These are phyloP conservation scores for Paraplagusia blochii DNA, from an alignment of 2,113 vertebrate species.

Conservation along the genomic window DNA sequence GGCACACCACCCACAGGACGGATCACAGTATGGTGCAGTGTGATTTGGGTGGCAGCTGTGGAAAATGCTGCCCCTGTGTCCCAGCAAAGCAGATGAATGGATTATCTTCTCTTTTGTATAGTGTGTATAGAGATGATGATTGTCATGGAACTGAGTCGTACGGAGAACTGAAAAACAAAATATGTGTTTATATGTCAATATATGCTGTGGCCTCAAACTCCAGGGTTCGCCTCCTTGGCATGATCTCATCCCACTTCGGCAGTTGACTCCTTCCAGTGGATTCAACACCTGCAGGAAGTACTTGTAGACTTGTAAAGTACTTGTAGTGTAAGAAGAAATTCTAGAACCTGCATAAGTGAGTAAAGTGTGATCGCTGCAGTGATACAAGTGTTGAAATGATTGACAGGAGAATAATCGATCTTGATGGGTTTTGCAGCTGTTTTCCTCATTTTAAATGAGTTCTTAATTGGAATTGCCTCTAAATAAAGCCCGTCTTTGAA, in stretches of 20 bases:
- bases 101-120: constrained; percentile 21
- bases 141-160: constrained; percentile 21
- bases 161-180: constrained; percentile 18
- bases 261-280: too few relatives aligned
- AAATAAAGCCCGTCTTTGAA: constrained; percentile 61
- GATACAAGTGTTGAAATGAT: constrained; percentile 19
- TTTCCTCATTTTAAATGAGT: constrained; percentile 41
- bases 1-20: too few relatives aligned
- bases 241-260: too few relatives aligned
- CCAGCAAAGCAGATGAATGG: too few relatives aligned
- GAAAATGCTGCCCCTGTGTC: too few relatives aligned
- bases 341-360: constrained; percentile 20
- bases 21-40: too few relatives aligned
- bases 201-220: too few relatives aligned
- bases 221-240: too few relatives aligned
- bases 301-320: too few relatives aligned
- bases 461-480: constrained; percentile 53
- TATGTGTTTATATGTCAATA: too few relatives aligned
- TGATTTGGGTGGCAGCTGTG: too few relatives aligned
- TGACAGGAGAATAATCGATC: constrained; percentile 29
- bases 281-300: too few relatives aligned
- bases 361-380: constrained; percentile 39
- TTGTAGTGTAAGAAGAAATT: constrained; percentile 32
- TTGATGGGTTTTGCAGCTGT: constrained; percentile 51
- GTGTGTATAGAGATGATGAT: constrained; percentile 18